These are phyloP conservation scores for Sarcophaga variegata DNA, from an alignment of 2,888 invertebrate species.

Conservation along the genomic window DNA sequence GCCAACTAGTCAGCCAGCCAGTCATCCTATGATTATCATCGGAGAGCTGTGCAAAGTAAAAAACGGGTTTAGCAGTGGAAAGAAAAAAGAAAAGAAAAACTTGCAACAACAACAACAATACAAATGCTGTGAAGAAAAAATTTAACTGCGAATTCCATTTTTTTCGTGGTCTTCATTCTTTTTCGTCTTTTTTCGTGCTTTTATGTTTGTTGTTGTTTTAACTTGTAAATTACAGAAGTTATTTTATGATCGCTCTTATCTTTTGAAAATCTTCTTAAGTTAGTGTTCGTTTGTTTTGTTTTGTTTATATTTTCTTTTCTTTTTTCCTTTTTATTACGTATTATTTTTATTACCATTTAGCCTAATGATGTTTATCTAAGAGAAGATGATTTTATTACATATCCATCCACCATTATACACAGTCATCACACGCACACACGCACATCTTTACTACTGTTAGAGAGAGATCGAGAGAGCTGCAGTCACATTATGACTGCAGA, in stretches of 20 bases:
- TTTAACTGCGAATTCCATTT: conserved; percentile 36
- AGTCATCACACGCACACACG: background rate
- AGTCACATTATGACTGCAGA: too few species aligned
- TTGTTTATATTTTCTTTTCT: conserved; percentile 13
- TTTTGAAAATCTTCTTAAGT: background rate
- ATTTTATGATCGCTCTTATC: conserved; percentile 33
- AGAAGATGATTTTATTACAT: conserved; percentile 56
- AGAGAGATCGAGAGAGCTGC: too few species aligned
- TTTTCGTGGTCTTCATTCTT: background rate
- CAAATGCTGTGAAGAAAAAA: background rate
- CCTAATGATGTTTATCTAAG: conserved; percentile 61
- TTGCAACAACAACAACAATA: too few species aligned
- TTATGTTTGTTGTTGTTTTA: background rate
- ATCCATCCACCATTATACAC: conserved; percentile 23
- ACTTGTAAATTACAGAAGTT: conserved; percentile 65
- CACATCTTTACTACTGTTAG: background rate
- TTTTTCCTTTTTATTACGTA: conserved; percentile 1
- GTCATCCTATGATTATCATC: background rate
- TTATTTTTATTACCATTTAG: conserved; percentile 55
- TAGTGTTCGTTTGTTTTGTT: too few species aligned
- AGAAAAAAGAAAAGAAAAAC: background rate
- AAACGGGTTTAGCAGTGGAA: background rate
- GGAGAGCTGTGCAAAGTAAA: background rate
- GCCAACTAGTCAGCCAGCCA: background rate
- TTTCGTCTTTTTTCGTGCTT: too few species aligned